These are phyloP conservation scores for Sebastiscus albofasciatus DNA, from an alignment of 2,797 vertebrate species.

Conservation along the genomic window DNA sequence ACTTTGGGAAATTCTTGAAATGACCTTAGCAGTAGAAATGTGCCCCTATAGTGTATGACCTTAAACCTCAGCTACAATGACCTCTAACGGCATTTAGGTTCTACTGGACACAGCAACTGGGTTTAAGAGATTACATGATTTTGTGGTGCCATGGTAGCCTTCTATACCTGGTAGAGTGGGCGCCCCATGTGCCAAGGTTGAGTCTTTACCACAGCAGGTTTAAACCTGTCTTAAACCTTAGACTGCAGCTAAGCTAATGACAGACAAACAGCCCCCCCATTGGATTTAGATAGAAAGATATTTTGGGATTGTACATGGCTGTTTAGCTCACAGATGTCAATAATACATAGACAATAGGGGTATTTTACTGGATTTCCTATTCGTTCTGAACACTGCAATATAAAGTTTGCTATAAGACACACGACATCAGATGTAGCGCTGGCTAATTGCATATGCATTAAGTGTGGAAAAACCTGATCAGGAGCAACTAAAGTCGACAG, in stretches of 20 bases:
- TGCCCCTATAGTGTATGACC: background rate
- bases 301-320: background rate
- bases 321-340: background rate
- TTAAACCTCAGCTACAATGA: background rate
- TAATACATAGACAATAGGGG: background rate
- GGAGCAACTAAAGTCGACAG: constrained; percentile 3
- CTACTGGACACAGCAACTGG: background rate
- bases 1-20: background rate
- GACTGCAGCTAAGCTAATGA: background rate
- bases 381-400: background rate
- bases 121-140: background rate
- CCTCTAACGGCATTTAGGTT: background rate
- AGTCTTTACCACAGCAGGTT: background rate
- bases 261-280: background rate
- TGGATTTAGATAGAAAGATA: background rate
- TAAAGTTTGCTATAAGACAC: background rate
- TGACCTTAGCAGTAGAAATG: background rate
- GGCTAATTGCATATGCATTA: background rate
- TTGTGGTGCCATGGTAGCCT: no score
- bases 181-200: no score
- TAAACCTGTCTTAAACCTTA: background rate
- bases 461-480: constrained; percentile 30
- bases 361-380: background rate
- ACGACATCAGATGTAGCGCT: background rate
- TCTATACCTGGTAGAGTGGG: no score